Evolutionary conservation across 2,888 invertebrate species (phyloP).

Genomic region (Digitonthophagus gazella): DNA sequence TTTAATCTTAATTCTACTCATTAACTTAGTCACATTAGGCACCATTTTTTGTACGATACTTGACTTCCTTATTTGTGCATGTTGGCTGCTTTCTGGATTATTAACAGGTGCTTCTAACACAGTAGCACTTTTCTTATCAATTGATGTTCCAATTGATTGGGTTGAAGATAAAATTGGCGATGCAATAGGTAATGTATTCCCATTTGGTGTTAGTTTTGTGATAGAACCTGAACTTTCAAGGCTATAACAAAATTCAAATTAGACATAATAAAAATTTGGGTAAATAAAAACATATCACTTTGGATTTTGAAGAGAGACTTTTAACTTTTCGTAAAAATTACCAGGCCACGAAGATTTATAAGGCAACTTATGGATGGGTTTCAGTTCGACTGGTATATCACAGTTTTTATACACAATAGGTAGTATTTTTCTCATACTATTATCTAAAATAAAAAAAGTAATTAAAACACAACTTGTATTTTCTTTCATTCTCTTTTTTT

Average conservation of each 20-base stretch:
- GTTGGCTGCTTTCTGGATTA: too few relatives aligned
- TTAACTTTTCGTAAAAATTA: constrained; percentile 71
- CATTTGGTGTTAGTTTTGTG: too few relatives aligned
- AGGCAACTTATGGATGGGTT: constrained; percentile 65
- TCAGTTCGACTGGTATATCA: constrained; percentile 63
- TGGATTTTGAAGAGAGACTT: constrained; percentile 30
- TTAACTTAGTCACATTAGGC: too few relatives aligned
- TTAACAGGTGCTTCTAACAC: too few relatives aligned
- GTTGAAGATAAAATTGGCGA: too few relatives aligned
- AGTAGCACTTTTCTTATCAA: too few relatives aligned
- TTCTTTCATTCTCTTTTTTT: constrained; percentile 40
- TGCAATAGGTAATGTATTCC: too few relatives aligned
- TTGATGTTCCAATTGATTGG: too few relatives aligned
- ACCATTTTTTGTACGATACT: too few relatives aligned
- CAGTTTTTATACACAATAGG: constrained; percentile 73
- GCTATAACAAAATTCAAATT: constrained; percentile 23
- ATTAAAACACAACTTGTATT: not conserved
- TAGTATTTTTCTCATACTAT: constrained; percentile 57
- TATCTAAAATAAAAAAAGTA: constrained; percentile 41
- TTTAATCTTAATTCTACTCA: too few relatives aligned
- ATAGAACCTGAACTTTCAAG: not conserved
- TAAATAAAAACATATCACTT: not conserved
- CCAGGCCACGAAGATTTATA: constrained; percentile 42
- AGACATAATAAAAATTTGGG: constrained; percentile 4
- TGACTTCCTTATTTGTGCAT: too few relatives aligned